A percentile compares a stretch with the other conserved stretches of the same genome.
These are phyloP conservation scores for Drosophila niveifrons DNA, from an alignment of 2,888 invertebrate genomes.

Conservation along the genomic window DNA sequence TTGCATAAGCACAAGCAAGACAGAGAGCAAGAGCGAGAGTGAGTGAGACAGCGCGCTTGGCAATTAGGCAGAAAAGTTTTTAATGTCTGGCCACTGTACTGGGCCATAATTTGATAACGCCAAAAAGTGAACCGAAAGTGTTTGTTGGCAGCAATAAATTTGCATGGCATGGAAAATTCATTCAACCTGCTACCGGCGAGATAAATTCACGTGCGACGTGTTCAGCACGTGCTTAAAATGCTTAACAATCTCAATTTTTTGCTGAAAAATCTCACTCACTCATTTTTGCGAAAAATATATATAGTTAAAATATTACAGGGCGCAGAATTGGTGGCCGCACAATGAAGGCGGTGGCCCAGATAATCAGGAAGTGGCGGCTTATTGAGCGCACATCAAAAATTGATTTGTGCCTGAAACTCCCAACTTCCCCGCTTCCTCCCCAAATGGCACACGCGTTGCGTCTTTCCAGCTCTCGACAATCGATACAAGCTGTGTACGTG, in stretches of 20 bases:
- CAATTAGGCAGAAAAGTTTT: slow-evolving; percentile 56
- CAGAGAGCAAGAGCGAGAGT: not conserved
- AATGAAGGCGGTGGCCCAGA: slow-evolving; percentile 61
- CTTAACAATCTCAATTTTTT: slow-evolving; percentile 1
- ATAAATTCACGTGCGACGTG: slow-evolving; percentile 58
- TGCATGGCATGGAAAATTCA: slow-evolving; percentile 57
- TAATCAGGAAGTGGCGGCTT: slow-evolving; percentile 80
- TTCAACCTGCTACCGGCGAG: slow-evolving; percentile 60
- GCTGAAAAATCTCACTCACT: slow-evolving; percentile 15
- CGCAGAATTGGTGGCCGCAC: slow-evolving; percentile 42
- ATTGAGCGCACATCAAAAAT: slow-evolving; percentile 79
- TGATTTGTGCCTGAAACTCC: slow-evolving; percentile 64
- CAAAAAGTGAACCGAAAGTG: slow-evolving; percentile 26
- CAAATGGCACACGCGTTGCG: not conserved
- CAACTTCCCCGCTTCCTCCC: not conserved
- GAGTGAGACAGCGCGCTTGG: slow-evolving; percentile 12
- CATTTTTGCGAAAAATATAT: slow-evolving; percentile 30
- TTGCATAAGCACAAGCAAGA: not conserved
- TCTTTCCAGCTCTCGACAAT: slow-evolving; percentile 41
- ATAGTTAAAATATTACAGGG: slow-evolving; percentile 59
- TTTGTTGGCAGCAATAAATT: slow-evolving; percentile 50
- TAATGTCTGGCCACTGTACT: slow-evolving; percentile 48
- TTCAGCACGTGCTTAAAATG: slow-evolving; percentile 52
- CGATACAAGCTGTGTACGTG: slow-evolving; percentile 64
- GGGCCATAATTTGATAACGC: slow-evolving; percentile 52